phyloP scores from a whole-genome alignment of 1,140 invertebrate species.

The Aphelinus atriplicis region DNA sequence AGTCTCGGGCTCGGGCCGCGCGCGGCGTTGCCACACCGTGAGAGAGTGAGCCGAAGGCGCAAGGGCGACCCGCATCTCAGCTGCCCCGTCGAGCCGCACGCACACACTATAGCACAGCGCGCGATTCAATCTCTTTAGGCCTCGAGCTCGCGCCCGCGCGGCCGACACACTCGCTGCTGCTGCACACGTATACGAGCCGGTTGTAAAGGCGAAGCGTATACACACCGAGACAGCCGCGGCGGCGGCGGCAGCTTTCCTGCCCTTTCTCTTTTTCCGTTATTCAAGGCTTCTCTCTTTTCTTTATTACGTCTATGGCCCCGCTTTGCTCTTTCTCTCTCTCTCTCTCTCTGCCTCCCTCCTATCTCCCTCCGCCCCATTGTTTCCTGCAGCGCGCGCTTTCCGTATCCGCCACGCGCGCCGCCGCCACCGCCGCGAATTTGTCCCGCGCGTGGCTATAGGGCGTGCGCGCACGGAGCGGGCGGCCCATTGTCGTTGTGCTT shows the following conservation, averaged over 20 bases:
- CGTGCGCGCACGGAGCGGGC: too few species aligned
- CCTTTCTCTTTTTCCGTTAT: conserved; percentile 16
- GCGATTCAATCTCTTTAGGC: conserved; percentile 18
- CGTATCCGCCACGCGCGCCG: too few species aligned
- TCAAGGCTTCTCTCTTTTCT: conserved; percentile 15
- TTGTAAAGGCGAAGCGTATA: not conserved
- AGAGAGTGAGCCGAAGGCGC: conserved; percentile 12
- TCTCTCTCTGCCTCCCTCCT: not conserved
- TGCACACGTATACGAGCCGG: not conserved
- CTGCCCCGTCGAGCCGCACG: not conserved
- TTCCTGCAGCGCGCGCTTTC: too few species aligned
- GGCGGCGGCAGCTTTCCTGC: not conserved
- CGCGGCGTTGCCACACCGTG: conserved; percentile 1
- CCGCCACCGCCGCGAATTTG: too few species aligned
- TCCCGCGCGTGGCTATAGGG: too few species aligned
- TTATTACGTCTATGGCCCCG: not conserved
- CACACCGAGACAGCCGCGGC: not conserved
- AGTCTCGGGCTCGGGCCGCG: too few species aligned
- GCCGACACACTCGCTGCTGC: not conserved
- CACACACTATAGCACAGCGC: too few species aligned
- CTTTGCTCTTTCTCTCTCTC: not conserved
- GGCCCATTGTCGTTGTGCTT: too few species aligned
- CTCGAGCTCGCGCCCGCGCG: not conserved
- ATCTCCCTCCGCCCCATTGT: not conserved
- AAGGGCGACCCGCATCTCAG: conserved; percentile 24